phyloP scores from a whole-genome alignment of 2,888 invertebrate genomes.

The Imbricaverruca yamaguchii region DNA sequence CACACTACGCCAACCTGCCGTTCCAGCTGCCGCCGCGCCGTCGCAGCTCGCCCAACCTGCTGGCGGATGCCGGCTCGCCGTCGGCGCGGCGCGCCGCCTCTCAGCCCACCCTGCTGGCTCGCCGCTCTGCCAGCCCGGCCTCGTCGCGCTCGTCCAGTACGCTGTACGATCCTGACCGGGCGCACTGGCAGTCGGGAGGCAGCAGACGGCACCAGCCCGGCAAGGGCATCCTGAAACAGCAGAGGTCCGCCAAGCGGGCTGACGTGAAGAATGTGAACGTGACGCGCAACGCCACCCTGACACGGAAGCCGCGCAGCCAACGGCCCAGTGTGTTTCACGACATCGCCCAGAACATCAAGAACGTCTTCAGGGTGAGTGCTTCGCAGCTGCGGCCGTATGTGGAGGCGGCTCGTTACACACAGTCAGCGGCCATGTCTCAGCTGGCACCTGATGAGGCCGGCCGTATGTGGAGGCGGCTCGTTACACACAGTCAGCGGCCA shows the following conservation, averaged over 20 bases:
- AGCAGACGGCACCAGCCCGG: background rate
- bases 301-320: background rate
- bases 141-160: background rate
- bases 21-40: background rate
- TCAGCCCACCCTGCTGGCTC: background rate
- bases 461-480: too few relatives aligned
- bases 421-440: too few relatives aligned
- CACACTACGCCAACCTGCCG: conserved; percentile 21
- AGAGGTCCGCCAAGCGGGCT: background rate
- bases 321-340: background rate
- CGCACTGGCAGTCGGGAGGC: too few relatives aligned
- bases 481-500: too few relatives aligned
- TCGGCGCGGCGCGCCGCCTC: background rate
- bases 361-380: conserved; percentile 7
- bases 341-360: conserved; percentile 20
- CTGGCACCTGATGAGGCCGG: too few relatives aligned
- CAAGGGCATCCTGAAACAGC: conserved; percentile 3
- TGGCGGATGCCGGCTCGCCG: background rate
- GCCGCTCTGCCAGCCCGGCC: background rate
- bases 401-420: too few relatives aligned
- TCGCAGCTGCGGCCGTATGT: too few relatives aligned
- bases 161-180: background rate
- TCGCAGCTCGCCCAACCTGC: conserved; percentile 1
- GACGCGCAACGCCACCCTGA: background rate
- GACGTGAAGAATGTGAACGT: background rate